Evolutionary conservation across 2,888 invertebrate genomes (phyloP), one percentile per base, ranked within the genome.

Genomic region (Luperina testacea): DNA sequence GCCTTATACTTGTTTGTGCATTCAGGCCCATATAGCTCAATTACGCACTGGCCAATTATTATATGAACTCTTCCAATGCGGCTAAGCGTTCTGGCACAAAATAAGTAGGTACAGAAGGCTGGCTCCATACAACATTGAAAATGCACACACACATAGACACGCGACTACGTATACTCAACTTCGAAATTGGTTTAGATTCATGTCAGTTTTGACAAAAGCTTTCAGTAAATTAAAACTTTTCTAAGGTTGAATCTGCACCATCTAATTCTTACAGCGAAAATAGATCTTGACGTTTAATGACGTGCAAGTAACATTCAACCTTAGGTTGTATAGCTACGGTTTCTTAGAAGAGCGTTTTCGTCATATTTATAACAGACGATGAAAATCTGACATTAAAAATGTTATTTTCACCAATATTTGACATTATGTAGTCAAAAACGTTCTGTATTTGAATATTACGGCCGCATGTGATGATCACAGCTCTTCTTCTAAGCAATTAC

Each of bases 31-130:
- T 92, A 92, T 92, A 93, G 91, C 92, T 94, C 93, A 92, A 94
- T 95, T 94, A 95, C 92, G 89, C 86, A 89, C 90, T 91, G 89
- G 89, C 92, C 94, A 93, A 94, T 94, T 94, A 95, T 93, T 93
- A 92, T 87, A 91, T 90, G 90, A 94, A 92, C 91, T 91, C 91
- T 93, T 95, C 93, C 92, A 92, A 93, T 93, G 91, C 90, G 89
- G 82, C 53, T 88, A 83, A 86, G 81, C 77, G 67, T 70, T 77
- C 72, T 20, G 15, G 11, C 27, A 27, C 38, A 42, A 13, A 53
- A 57, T 6, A 38, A 2, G 51, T 1, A 3, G 7, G 1, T 32
- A 20, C n/a, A 83, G 38, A 83, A 80, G 61, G 9, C 24, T 7
- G 0, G 0, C 15, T 68, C 1, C 6, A 27, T 13, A 32, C n/a